These are phyloP conservation scores for Trichonephila clavata DNA, from an alignment of 1,140 invertebrate species.

Conservation along the genomic window DNA sequence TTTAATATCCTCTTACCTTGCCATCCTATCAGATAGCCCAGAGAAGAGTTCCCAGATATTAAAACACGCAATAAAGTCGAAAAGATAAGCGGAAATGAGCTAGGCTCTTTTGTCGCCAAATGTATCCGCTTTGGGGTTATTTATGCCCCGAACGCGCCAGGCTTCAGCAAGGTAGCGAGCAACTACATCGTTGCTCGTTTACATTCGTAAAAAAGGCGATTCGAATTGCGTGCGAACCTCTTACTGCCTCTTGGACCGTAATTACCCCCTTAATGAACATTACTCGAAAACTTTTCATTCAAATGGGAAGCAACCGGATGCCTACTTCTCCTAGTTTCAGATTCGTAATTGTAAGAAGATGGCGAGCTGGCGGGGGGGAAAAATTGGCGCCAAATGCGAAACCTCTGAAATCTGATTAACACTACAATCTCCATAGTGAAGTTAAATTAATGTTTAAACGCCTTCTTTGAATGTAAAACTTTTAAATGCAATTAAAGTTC, in stretches of 20 bases:
- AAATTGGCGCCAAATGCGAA: conserved; percentile 4
- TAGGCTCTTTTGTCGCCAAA: conserved; percentile 44
- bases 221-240: conserved; percentile 18
- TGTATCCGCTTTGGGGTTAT: conserved; percentile 23
- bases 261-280: conserved; percentile 54
- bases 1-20: not conserved
- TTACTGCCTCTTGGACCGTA: not conserved
- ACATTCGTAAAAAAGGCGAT: not conserved
- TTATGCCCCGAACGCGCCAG: not conserved
- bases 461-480: not conserved
- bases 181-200: conserved; percentile 34
- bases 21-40: conserved; percentile 4
- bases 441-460: conserved; percentile 31
- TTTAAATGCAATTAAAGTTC: conserved; percentile 5
- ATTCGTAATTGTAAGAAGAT: not conserved
- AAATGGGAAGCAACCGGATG: not conserved
- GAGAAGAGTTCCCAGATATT: not conserved
- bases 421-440: conserved; percentile 7
- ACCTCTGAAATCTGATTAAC: conserved; percentile 8
- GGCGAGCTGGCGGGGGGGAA: not conserved
- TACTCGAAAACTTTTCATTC: conserved; percentile 30
- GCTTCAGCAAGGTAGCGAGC: not conserved
- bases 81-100: conserved; percentile 32
- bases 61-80: conserved; percentile 49
- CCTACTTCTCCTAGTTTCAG: not conserved